Percentiles rank a stretch among this genome's conserved stretches.
phyloP scores from a whole-genome alignment of 1,140 invertebrate genomes.

The Danaus plexippus region DNA sequence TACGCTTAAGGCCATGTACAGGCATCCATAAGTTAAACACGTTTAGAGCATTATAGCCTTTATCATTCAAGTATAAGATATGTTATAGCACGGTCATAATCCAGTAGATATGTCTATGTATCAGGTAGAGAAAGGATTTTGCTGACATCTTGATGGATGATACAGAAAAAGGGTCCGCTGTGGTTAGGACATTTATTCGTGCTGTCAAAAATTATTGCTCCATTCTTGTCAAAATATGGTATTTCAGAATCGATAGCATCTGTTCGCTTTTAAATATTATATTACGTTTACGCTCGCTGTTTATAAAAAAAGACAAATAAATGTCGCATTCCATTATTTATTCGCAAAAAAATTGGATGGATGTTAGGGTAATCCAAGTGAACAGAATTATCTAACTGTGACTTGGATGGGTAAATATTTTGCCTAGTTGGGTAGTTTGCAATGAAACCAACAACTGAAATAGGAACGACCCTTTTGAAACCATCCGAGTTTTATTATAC shows the following conservation, averaged over 20 bases:
- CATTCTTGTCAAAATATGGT: too few relatives aligned
- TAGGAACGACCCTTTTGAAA: slow-evolving; percentile 12
- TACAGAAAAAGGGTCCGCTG: slow-evolving; percentile 13
- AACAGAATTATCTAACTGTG: slow-evolving; percentile 1
- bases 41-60: slow-evolving; percentile 7
- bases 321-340: too few relatives aligned
- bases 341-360: too few relatives aligned
- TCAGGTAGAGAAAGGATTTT: slow-evolving; percentile 28
- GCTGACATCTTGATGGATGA: slow-evolving; percentile 26
- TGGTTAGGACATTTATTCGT: background rate
- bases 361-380: background rate
- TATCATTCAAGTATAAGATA: slow-evolving; percentile 4
- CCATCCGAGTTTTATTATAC: slow-evolving; percentile 20
- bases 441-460: slow-evolving; percentile 7
- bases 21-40: slow-evolving; percentile 7
- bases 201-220: slow-evolving; percentile 1
- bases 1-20: slow-evolving; percentile 13
- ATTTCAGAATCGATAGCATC: too few relatives aligned
- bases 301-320: too few relatives aligned
- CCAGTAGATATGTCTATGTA: slow-evolving; percentile 18
- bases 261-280: too few relatives aligned
- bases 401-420: too few relatives aligned
- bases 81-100: background rate
- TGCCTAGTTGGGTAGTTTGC: background rate
- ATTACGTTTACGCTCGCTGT: too few relatives aligned